Base-by-base conservation (phyloP, 2,888 invertebrate species). In the Neelides folsomi region DNA sequence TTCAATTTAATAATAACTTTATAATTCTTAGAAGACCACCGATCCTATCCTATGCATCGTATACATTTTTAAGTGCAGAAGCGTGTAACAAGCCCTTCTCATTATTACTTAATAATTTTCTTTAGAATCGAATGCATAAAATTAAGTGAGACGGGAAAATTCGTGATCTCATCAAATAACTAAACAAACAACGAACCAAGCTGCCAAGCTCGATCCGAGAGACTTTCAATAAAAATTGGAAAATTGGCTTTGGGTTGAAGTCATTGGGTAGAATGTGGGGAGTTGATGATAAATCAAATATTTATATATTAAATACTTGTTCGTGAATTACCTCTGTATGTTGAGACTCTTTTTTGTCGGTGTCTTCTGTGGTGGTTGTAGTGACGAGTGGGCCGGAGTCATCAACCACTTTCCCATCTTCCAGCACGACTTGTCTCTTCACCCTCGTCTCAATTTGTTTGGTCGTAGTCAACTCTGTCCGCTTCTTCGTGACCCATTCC, bases 401-500 rank as follows among this genome's bases (percentile, higher is more conserved):
- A 64, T 81, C 85, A 56, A 90, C 81, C 55, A 92, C 84, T 68
- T 86, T 82, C 35, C 90, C 90, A 76, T 90, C 89, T 75, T 90
- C 89, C 61, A 89, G 75, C 16, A 70, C 80, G 56, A 90, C 79
- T 73, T 90, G 87, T 41, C 90, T 77, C 71, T 90, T 87, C 40
- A 90, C 87, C 60, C 89, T 75, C 41, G 89, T 90, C 68, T 89
- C 89, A 66, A 90, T 89, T 74, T 89, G 89, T 62, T 86, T 80
- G 53, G 86, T 88, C 60, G 88, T 89, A 63, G 85, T 85, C 68
- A 88, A 79, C 73, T 89, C 89, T 66, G 84, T 85, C 72, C 86
- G 87, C 73, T 86, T 86, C 69, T 85, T 82, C 66, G 86, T 88
- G 71, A 88, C 81, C 86, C 87, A 87, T 82, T 89, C 89, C 75